Conservation (phyloP, 1,140 invertebrate genomes). For the Chelonus insularis region DNA sequence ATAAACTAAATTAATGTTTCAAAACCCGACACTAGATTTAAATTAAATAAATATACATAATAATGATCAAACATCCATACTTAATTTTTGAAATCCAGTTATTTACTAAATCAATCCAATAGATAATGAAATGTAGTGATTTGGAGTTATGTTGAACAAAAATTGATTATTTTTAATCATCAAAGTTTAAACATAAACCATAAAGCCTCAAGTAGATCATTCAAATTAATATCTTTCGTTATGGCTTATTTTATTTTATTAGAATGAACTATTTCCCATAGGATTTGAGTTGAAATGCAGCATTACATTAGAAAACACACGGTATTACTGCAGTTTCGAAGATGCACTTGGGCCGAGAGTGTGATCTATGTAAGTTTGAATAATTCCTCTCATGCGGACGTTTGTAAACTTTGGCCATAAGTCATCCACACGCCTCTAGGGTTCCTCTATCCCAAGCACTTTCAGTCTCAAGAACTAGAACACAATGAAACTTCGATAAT, state of each 20-base stretch:
- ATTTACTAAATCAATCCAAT: no score
- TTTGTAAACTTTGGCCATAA: conserved; percentile 17
- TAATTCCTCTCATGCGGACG: conserved; percentile 8
- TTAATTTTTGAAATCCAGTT: no score
- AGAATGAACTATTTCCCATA: neutral
- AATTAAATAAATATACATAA: no score
- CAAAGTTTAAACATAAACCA: neutral
- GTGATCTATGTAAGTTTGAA: conserved; percentile 18
- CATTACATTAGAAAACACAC: neutral
- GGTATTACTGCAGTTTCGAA: neutral
- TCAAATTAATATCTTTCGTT: neutral
- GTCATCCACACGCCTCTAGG: neutral
- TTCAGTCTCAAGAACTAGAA: neutral
- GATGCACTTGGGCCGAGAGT: conserved; percentile 3
- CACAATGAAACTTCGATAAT: conserved; percentile 5
- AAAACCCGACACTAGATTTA: no score
- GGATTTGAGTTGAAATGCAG: neutral
- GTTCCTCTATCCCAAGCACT: neutral
- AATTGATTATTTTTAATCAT: neutral
- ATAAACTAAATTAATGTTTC: no score
- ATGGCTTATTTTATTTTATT: neutral
- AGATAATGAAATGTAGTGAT: no score
- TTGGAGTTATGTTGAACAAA: no score
- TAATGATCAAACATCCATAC: no score
- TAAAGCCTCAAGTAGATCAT: conserved; percentile 1